Percentiles rank a stretch among this genome's conserved stretches.
phyloP scores from a whole-genome alignment of 2,888 invertebrate species.

The Scaptomyza cyrtandrae region DNA sequence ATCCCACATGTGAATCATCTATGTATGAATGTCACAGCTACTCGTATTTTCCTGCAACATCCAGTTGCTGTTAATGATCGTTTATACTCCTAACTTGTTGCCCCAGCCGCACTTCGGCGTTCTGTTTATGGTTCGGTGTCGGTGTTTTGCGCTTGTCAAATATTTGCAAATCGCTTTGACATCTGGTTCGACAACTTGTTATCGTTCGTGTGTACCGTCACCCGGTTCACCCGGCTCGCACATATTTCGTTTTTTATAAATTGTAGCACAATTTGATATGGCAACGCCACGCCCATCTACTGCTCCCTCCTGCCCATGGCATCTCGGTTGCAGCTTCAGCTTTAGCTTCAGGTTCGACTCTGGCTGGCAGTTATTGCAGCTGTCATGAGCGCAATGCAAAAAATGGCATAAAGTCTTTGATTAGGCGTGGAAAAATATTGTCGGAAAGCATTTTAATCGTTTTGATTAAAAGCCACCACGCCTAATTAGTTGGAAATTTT shows the following conservation, averaged over 20 bases:
- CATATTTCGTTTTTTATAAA: slow-evolving; percentile 80
- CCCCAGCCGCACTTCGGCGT: slow-evolving; percentile 35
- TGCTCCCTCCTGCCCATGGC: slow-evolving; percentile 4
- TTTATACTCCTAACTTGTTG: slow-evolving; percentile 38
- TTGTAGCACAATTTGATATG: slow-evolving; percentile 80
- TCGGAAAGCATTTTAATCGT: slow-evolving; percentile 80
- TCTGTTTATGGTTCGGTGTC: slow-evolving; percentile 46
- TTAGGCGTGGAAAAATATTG: slow-evolving; percentile 81
- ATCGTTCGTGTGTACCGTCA: slow-evolving; percentile 59
- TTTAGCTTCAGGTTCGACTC: slow-evolving; percentile 36
- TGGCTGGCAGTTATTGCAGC: slow-evolving; percentile 61
- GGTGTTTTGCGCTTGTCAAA: slow-evolving; percentile 80
- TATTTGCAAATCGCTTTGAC: slow-evolving; percentile 82
- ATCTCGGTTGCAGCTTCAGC: slow-evolving; percentile 29
- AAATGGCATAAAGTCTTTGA: slow-evolving; percentile 77
- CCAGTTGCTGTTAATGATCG: slow-evolving; percentile 35
- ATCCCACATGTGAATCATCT: slow-evolving; percentile 14
- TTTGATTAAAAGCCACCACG: slow-evolving; percentile 80
- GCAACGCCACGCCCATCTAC: slow-evolving; percentile 61
- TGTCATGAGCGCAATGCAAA: slow-evolving; percentile 71
- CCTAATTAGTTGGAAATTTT: slow-evolving; percentile 76
- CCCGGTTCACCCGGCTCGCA: slow-evolving; percentile 50
- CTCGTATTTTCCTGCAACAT: slow-evolving; percentile 21
- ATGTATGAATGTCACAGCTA: slow-evolving; percentile 19
- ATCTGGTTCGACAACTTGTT: slow-evolving; percentile 81